A percentile compares a stretch with the other conserved stretches of the same genome.
Evolutionary conservation across 2,888 invertebrate species (phyloP).

Genomic region (Tinea pellionella): DNA sequence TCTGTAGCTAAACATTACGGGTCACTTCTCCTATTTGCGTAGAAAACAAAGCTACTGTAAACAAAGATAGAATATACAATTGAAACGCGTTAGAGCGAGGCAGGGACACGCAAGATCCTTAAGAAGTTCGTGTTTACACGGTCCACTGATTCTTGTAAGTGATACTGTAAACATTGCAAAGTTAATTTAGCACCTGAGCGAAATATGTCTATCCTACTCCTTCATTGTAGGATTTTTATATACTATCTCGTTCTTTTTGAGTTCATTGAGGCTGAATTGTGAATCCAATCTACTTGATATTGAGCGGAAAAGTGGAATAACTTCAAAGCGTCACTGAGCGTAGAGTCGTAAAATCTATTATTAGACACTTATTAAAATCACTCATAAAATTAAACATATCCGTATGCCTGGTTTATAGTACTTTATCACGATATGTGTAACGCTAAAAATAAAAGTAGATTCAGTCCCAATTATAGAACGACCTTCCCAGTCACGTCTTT

Average conservation of each 20-base stretch:
- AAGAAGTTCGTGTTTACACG: conserved; percentile 86
- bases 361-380: background rate
- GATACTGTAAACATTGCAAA: conserved; percentile 8
- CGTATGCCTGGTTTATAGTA: too few relatives aligned
- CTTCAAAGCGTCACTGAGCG: background rate
- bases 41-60: conserved; percentile 22
- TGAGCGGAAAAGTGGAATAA: conserved; percentile 6
- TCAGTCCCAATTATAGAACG: too few relatives aligned
- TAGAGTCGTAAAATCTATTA: background rate
- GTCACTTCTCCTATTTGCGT: conserved; percentile 26
- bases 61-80: background rate
- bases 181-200: conserved; percentile 9
- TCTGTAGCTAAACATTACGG: conserved; percentile 20
- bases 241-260: conserved; percentile 1
- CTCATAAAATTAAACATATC: background rate
- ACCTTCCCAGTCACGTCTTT: too few relatives aligned
- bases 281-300: conserved; percentile 3
- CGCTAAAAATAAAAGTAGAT: too few relatives aligned
- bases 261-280: conserved; percentile 4
- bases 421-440: too few relatives aligned
- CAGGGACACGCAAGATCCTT: background rate
- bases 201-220: background rate
- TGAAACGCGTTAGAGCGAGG: background rate
- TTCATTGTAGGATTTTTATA: background rate
- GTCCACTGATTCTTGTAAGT: conserved; percentile 5